Percentiles rank a stretch among this genome's conserved stretches.
These are phyloP conservation scores for Eremobia ochroleuca DNA, from an alignment of 2,888 invertebrate species.

Conservation along the genomic window DNA sequence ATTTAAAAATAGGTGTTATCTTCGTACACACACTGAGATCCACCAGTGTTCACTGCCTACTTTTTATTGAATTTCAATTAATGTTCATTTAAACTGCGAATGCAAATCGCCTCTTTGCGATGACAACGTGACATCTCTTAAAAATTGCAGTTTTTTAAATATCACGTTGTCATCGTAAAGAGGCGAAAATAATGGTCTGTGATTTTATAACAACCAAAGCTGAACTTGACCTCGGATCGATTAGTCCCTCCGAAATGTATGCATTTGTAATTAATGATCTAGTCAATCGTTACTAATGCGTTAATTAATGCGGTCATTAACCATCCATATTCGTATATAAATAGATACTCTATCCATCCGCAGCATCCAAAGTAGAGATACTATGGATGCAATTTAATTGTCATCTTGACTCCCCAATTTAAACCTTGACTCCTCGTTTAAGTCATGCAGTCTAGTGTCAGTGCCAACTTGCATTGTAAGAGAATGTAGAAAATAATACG, in stretches of 20 bases:
- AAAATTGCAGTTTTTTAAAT: no score
- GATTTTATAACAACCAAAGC: not conserved
- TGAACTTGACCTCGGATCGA: not conserved
- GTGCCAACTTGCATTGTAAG: conserved; percentile 1
- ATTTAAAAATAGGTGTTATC: conserved; percentile 63
- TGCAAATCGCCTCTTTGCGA: no score
- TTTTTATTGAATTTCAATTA: conserved; percentile 55
- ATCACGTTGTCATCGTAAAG: no score
- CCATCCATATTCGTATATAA: not conserved
- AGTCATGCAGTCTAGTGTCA: not conserved
- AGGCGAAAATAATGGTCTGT: no score
- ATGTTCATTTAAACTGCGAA: conserved; percentile 33
- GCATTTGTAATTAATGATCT: not conserved
- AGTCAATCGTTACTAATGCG: not conserved
- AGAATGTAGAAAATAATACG: conserved; percentile 3
- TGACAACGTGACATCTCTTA: no score
- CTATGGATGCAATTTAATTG: not conserved
- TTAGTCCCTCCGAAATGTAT: not conserved
- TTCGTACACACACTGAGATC: conserved; percentile 35
- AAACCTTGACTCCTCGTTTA: not conserved
- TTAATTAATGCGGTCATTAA: not conserved
- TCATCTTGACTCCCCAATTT: not conserved
- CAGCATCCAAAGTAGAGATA: not conserved
- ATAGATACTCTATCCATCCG: not conserved
- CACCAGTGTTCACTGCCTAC: conserved; percentile 21